Evolutionary conservation across 2,797 vertebrate species (phyloP), one percentile per base, ranked within the genome.

Genomic region (Helarctos malayanus): DNA sequence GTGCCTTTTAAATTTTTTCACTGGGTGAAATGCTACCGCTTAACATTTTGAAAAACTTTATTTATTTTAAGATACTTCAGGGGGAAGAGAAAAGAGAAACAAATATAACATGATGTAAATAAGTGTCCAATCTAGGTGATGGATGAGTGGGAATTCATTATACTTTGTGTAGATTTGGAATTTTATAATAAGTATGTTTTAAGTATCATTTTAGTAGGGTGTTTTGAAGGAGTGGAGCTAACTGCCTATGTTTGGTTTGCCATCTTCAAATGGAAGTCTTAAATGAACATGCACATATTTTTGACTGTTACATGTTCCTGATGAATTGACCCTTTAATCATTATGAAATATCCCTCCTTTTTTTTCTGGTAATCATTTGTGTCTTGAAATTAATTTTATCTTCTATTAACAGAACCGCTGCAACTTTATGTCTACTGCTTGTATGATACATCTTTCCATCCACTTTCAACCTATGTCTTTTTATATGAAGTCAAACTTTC

Each of bases 371-470:
- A n/a, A 63, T 41, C 32, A n/a, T 88, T 80, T 88, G 32, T 80
- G n/a, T 81, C 47, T 81, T 81, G n/a, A 88, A 86, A 38, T 56
- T 57, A 63, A 23, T 38, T 95, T 95, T 73, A 63, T 69, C 32
- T 23, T 14, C 65, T 32, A 56, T 76, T 56, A 63, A 45, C 65
- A 73, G n/a, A 88, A 82, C 25, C 47, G n/a, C 59, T 69, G 14
- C 27, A 61, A 45, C 29, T 45, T 69, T 80, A 59, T 21, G 54
- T 59, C 41, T 65, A 38, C 35, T 41, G 35, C 45, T 80, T 52
- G 25, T 71, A 52, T 49, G 18, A 71, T 71, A 13, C 27, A 59
- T 61, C 41, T 80, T 71, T 49, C 63, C 41, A 88, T 41, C 45
- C 13, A 59, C 35, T 52, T 80, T 59, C 61, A 80, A n/a, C 68